Conservation (phyloP, 2,113 vertebrate genomes). For the Phrynosoma platyrhinos region DNA sequence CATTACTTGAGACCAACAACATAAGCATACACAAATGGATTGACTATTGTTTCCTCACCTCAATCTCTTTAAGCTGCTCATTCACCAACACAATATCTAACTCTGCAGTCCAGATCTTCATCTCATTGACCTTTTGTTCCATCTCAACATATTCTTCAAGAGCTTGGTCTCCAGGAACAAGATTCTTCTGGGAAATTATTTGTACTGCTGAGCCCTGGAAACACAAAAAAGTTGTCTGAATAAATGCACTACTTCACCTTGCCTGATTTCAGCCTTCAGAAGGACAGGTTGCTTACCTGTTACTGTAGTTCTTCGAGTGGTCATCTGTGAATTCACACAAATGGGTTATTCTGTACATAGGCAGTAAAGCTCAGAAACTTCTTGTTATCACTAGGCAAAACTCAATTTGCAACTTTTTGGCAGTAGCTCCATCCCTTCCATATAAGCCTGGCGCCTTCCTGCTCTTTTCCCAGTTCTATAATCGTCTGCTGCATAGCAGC, state of each 20-base stretch:
- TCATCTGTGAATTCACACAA: too few relatives aligned
- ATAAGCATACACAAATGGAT: conserved; percentile 54
- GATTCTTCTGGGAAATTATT: conserved; percentile 65
- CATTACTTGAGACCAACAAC: conserved; percentile 35
- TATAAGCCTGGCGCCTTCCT: too few relatives aligned
- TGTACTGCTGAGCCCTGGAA: conserved; percentile 69
- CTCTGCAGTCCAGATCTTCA: conserved; percentile 81
- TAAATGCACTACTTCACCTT: not conserved
- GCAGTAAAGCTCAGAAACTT: too few relatives aligned
- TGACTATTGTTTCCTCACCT: conserved; percentile 80
- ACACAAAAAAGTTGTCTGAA: conserved; percentile 52
- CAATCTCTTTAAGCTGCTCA: conserved; percentile 84
- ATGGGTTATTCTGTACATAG: too few relatives aligned
- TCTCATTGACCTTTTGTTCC: conserved; percentile 78
- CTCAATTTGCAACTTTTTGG: too few relatives aligned
- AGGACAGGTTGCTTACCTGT: too few relatives aligned
- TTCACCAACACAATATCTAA: conserved; percentile 82
- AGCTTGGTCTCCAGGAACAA: conserved; percentile 57
- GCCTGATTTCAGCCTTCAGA: not conserved
- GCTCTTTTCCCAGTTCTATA: too few relatives aligned
- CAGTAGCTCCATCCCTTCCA: too few relatives aligned
- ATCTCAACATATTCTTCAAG: conserved; percentile 75
- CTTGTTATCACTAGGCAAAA: too few relatives aligned
- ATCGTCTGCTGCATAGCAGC: too few relatives aligned
- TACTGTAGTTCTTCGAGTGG: too few relatives aligned